A percentile compares a stretch with the other conserved stretches of the same genome.
Evolutionary conservation across 2,113 vertebrate species (phyloP).

Genomic region (Nansenia antarctica): DNA sequence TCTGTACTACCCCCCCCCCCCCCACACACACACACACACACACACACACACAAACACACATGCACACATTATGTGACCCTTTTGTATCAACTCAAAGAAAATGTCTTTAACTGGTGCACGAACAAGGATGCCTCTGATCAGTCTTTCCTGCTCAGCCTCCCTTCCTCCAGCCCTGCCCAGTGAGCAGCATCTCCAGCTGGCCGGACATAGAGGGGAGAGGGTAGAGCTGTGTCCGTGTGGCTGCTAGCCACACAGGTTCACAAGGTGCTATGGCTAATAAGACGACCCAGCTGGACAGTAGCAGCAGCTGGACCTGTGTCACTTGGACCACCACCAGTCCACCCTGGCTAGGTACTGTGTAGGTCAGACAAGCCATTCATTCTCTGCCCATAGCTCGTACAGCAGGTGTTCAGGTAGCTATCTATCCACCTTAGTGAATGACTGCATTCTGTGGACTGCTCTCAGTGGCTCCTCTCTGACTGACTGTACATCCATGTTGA

Average conservation of each 20-base stretch:
- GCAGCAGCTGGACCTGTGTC: not conserved
- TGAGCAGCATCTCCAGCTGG: not conserved
- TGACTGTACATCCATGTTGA: no score
- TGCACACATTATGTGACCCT: no score
- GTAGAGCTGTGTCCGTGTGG: not conserved
- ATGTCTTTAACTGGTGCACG: conserved; percentile 1
- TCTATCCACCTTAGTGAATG: not conserved
- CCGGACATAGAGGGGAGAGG: not conserved
- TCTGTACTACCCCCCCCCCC: no score
- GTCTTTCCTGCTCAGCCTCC: no score
- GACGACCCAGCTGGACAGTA: not conserved
- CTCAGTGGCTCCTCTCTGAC: no score
- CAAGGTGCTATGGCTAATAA: not conserved
- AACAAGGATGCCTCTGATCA: not conserved
- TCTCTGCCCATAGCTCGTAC: not conserved
- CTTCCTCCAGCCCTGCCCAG: not conserved
- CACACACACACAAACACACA: no score
- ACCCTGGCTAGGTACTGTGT: not conserved
- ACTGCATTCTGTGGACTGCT: no score
- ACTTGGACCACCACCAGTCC: not conserved
- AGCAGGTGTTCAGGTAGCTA: not conserved
- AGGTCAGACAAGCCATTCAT: not conserved
- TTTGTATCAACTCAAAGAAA: no score
- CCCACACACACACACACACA: no score
- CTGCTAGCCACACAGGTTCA: not conserved